A percentile compares a stretch with the other conserved stretches of the same genome.
These are phyloP conservation scores for Arenaria interpres DNA, from an alignment of 2,113 vertebrate species.

Conservation along the genomic window DNA sequence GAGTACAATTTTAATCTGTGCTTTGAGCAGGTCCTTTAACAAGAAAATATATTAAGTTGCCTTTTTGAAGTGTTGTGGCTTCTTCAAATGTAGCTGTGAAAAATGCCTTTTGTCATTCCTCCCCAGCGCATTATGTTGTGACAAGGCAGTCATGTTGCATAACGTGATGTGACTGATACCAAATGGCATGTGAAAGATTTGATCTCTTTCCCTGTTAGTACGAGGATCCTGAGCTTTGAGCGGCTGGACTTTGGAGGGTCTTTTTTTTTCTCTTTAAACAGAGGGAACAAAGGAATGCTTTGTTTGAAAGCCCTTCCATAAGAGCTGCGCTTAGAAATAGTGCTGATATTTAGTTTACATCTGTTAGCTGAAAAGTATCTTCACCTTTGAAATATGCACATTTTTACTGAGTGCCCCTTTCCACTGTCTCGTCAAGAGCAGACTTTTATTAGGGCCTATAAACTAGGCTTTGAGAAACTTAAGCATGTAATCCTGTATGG, in stretches of 20 bases:
- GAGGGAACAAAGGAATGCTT: background rate
- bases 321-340: background rate
- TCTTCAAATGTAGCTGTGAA: conserved; percentile 34
- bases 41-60: conserved; percentile 12
- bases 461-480: background rate
- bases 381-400: background rate
- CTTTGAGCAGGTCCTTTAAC: background rate
- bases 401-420: background rate
- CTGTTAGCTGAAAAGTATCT: background rate
- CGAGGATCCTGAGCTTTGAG: background rate
- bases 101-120: conserved; percentile 58
- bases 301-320: background rate
- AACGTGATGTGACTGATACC: conserved; percentile 33
- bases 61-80: conserved; percentile 9
- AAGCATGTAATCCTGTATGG: background rate
- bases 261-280: background rate
- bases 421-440: background rate
- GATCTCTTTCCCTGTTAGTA: background rate
- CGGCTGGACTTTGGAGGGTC: background rate
- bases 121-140: conserved; percentile 36
- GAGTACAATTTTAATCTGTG: background rate
- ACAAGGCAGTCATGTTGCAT: conserved; percentile 44
- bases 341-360: background rate
- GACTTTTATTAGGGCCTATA: background rate
- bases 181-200: conserved; percentile 49